Evolutionary conservation across 2,797 vertebrate species (phyloP), one percentile per base, ranked within the genome.

Genomic region (Chrysocyon brachyurus): DNA sequence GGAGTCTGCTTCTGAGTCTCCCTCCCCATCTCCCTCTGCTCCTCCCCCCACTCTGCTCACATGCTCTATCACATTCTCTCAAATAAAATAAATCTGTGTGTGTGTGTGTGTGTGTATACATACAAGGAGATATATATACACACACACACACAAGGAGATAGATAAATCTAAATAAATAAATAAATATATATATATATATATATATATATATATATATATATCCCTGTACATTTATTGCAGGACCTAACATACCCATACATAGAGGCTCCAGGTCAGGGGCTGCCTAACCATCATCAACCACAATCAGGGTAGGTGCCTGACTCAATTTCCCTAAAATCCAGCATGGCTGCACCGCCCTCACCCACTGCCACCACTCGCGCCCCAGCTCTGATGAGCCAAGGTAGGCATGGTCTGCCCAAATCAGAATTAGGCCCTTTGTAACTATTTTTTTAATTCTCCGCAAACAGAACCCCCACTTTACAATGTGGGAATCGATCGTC

Each of bases 401-500:
- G 52, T 72, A 90, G 46, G 59, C 64, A 56, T 0, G 24, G 28
- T 78, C 24, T 33, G 33, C 78, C 56, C 91, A 90, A 70, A 91
- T 61, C 5, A 94, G 70, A 95, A 92, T 31, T 54, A 75, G 10
- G 54, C 64, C 70, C 91, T 94, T 93, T 90, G 75, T 90, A 54
- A 70, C 66, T 28, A 66, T 72, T 24, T 90, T 79, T 77, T 15
- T n/a, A 95, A 77, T 85, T 85, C 33, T 70, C 66, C 75, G 54
- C 36, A 86, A 92, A 91, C 12, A 17, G 85, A 95, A 88, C 57
- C 24, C 83, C 72, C 15, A 72, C 68, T 94, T 73, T 33, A 88
- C 12, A 21, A 54, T 2, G 0, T 36, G 5, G 26, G 57, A 82
- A 73, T 94, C 52, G 26, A 75, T 46, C 83, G 94, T 90, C 86